Base-by-base conservation (phyloP, 1,140 invertebrate genomes). In the Dysdera silvatica region DNA sequence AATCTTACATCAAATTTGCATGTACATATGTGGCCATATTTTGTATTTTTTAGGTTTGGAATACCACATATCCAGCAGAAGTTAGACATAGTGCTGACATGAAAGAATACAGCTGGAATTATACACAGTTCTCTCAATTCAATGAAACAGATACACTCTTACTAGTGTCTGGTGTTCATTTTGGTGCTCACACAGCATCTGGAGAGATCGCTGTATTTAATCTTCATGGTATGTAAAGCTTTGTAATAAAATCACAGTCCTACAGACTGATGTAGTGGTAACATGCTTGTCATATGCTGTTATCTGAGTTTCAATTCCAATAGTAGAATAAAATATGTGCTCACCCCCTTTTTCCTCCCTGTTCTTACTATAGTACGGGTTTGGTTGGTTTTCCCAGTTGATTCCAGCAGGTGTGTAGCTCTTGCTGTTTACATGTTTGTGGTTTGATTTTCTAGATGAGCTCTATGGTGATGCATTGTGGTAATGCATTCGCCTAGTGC, bases 201-300 rank as follows among this genome's bases (percentile, higher is more conserved):
- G 90, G 90, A 16, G 90, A 92, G 81, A 92, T 93, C 67, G 88
- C 87, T 32, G 87, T 93, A 16, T 92, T 92, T 71, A 86, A 81
- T 76, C 71, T 92, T 81, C 48, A 59, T 47, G 23, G 53, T 67
- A 48, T 23, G 10, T 58, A 20, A 2, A 28, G 28, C 35, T 2
- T 33, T 35, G 2, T 45, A 12, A 10, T 37, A 37, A 37, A 37
- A 37, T 20, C 24, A 20, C 18, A 20, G 43, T 20, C 6, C 35
- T 10, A 37, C 8, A 37, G 8, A 10, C n/a, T 37, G n/a, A 10
- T 47, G 18, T 2, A 10, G n/a, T n/a, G n/a, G n/a, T n/a, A n/a
- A n/a, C n/a, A n/a, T n/a, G n/a, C n/a, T n/a, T n/a, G n/a, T n/a
- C n/a, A n/a, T n/a, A n/a, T n/a, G n/a, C n/a, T n/a, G n/a, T n/a